Evolutionary conservation across 1,140 invertebrate species (phyloP).

Genomic region (Drosophila subobscura): DNA sequence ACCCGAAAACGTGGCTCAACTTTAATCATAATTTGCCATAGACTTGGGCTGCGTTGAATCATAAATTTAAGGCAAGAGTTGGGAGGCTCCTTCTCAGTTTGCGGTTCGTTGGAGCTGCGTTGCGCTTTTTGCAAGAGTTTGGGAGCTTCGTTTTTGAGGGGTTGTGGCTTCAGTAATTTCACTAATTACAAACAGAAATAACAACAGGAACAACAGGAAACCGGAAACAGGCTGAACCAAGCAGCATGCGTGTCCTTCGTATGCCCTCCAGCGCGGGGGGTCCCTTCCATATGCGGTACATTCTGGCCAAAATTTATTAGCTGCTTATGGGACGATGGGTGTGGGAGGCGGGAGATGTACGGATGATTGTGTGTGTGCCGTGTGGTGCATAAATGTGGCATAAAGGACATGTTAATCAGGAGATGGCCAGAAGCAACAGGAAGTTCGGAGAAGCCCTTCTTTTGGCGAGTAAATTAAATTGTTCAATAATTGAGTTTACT

Average conservation of each 20-base stretch:
- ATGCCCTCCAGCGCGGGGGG: slow-evolving; percentile 20
- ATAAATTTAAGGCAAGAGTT: too few species aligned
- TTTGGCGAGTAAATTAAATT: slow-evolving; percentile 59
- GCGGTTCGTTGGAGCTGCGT: too few species aligned
- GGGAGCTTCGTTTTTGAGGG: too few species aligned
- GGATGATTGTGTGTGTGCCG: slow-evolving; percentile 3
- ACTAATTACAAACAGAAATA: slow-evolving; percentile 54
- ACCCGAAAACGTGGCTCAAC: background rate
- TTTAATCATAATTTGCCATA: slow-evolving; percentile 34
- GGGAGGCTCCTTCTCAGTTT: too few species aligned
- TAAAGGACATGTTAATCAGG: slow-evolving; percentile 63
- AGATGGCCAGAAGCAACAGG: slow-evolving; percentile 54
- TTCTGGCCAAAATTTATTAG: slow-evolving; percentile 64
- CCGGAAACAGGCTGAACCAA: too few species aligned
- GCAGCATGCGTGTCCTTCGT: background rate
- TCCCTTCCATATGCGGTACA: slow-evolving; percentile 44
- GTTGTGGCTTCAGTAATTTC: slow-evolving; percentile 10
- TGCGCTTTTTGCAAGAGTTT: too few species aligned
- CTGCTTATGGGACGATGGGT: slow-evolving; percentile 39
- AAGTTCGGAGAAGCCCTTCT: slow-evolving; percentile 26
- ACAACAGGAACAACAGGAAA: slow-evolving; percentile 19
- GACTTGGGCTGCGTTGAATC: slow-evolving; percentile 6
- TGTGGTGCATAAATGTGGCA: slow-evolving; percentile 19
- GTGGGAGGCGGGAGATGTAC: slow-evolving; percentile 1
- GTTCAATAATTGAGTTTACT: slow-evolving; percentile 72